Evolutionary conservation across 2,888 invertebrate genomes (phyloP).

Genomic region (Mythimna vitellina): DNA sequence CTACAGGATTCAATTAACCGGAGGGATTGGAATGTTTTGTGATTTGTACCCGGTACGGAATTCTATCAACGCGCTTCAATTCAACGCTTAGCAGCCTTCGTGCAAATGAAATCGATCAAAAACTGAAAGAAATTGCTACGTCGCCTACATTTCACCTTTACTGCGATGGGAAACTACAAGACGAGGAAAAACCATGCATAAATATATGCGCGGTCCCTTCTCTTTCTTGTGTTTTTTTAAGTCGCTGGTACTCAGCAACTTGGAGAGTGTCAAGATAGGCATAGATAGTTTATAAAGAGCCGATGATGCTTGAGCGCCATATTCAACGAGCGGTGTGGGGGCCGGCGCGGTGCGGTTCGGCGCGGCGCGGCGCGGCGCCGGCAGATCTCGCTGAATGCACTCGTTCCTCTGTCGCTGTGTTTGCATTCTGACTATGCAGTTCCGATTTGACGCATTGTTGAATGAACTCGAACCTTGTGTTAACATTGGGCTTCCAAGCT

Average conservation of each 20-base stretch:
- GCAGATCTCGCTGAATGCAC: constrained; percentile 71
- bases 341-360: constrained; percentile 9
- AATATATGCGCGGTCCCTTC: constrained; percentile 2
- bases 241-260: constrained; percentile 2
- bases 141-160: constrained; percentile 39
- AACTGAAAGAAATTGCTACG: constrained; percentile 66
- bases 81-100: constrained; percentile 76
- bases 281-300: constrained; percentile 17
- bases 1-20: constrained; percentile 89
- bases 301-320: constrained; percentile 37
- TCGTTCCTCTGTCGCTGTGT: constrained; percentile 70
- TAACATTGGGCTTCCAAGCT: constrained; percentile 38
- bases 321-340: constrained; percentile 60
- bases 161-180: constrained; percentile 19
- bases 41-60: constrained; percentile 85
- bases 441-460: constrained; percentile 77
- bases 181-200: constrained; percentile 3
- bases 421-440: constrained; percentile 77
- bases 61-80: constrained; percentile 83
- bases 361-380: constrained; percentile 8
- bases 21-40: constrained; percentile 87
- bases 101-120: constrained; percentile 75
- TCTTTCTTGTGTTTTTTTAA: constrained; percentile 13
- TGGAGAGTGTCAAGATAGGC: constrained; percentile 7
- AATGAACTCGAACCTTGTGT: constrained; percentile 63